A percentile compares a stretch with the other conserved stretches of the same genome.
phyloP scores from a whole-genome alignment of 2,888 invertebrate species.

The Eilema depressum region DNA sequence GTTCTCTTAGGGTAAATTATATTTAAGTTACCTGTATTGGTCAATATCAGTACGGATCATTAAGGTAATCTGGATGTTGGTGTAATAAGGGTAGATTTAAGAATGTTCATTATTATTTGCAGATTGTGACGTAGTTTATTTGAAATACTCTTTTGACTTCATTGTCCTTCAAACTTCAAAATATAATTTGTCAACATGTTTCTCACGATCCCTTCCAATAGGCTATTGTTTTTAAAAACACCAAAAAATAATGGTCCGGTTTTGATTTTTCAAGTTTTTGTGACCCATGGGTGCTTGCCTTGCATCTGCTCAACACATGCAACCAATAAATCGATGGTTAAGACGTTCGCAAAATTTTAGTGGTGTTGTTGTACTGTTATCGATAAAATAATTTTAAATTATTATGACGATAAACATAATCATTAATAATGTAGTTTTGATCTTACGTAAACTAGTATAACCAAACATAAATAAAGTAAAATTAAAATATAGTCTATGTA shows the following conservation, averaged over 20 bases:
- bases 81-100: no score
- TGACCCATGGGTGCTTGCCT: conserved; percentile 59
- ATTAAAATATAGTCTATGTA: no score
- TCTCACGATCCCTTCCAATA: conserved; percentile 41
- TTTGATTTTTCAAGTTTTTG: conserved; percentile 63
- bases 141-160: background rate
- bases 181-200: conserved; percentile 23
- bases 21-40: no score
- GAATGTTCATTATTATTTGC: background rate
- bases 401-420: background rate
- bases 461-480: no score
- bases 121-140: background rate
- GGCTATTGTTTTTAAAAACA: conserved; percentile 72
- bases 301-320: conserved; percentile 82
- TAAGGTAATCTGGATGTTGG: no score
- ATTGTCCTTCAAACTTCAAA: conserved; percentile 6
- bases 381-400: conserved; percentile 24
- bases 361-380: conserved; percentile 45
- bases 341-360: conserved; percentile 73
- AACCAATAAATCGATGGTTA: conserved; percentile 73
- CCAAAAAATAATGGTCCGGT: conserved; percentile 60
- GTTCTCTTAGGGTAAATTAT: no score
- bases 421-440: background rate
- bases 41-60: no score
- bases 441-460: no score